A percentile compares a stretch with the other conserved stretches of the same genome.
phyloP scores from a whole-genome alignment of 2,888 invertebrate species.

The Limnephilus marmoratus region DNA sequence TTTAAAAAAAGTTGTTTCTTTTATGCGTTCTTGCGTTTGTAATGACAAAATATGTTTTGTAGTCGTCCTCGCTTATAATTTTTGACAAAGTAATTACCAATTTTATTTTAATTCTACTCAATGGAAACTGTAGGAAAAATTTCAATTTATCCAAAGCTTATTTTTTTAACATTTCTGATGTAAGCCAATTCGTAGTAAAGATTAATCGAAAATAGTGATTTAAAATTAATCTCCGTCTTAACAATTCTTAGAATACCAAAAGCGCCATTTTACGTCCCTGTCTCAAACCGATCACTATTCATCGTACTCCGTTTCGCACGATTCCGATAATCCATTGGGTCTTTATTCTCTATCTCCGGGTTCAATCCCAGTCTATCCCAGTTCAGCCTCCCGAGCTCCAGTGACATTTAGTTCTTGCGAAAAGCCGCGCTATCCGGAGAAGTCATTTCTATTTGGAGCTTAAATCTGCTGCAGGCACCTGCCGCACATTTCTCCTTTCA shows the following conservation, averaged over 20 bases:
- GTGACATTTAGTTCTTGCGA: not conserved
- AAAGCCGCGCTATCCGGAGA: not conserved
- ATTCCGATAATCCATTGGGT: not conserved
- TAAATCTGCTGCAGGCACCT: constrained; percentile 15
- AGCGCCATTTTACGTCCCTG: not conserved
- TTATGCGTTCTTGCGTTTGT: too few relatives aligned
- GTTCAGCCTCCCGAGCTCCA: not conserved
- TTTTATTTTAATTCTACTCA: too few relatives aligned
- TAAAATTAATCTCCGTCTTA: too few relatives aligned
- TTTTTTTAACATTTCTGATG: too few relatives aligned
- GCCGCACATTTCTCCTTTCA: not conserved
- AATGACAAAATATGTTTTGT: too few relatives aligned
- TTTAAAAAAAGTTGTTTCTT: too few relatives aligned
- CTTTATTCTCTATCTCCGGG: not conserved
- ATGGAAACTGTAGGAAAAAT: too few relatives aligned
- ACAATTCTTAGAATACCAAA: not conserved
- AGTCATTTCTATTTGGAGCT: constrained; percentile 24
- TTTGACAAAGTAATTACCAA: too few relatives aligned
- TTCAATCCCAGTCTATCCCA: not conserved
- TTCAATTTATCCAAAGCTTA: too few relatives aligned
- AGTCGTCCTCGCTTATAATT: too few relatives aligned
- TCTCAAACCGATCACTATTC: not conserved
- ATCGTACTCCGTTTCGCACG: not conserved
- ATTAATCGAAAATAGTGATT: too few relatives aligned
- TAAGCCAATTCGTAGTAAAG: too few relatives aligned